Percentiles rank a stretch among this genome's conserved stretches.
phyloP scores from a whole-genome alignment of 1,140 invertebrate species.

The Oedothorax gibbosus region DNA sequence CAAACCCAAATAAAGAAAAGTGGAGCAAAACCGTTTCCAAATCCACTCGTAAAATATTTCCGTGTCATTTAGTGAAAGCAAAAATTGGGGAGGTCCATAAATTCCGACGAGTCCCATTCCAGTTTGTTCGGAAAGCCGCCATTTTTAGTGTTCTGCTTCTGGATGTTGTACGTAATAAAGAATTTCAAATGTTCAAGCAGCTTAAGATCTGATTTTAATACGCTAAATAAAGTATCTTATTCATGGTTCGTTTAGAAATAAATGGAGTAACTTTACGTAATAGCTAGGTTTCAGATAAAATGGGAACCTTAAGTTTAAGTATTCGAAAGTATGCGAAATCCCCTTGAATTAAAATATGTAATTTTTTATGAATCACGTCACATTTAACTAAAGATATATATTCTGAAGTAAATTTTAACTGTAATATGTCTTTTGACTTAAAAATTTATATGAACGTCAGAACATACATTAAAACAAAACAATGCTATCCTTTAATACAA shows the following conservation, averaged over 20 bases:
- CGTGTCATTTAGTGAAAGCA: conserved; percentile 47
- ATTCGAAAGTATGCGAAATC: too few relatives aligned
- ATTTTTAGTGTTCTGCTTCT: not conserved
- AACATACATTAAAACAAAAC: too few relatives aligned
- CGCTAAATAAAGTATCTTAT: conserved; percentile 3
- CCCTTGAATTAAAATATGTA: too few relatives aligned
- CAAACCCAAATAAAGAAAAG: not conserved
- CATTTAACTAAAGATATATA: too few relatives aligned
- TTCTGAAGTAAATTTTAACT: too few relatives aligned
- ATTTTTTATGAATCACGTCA: too few relatives aligned
- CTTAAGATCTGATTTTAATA: not conserved
- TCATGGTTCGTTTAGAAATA: not conserved
- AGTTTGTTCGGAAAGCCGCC: not conserved
- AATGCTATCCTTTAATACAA: too few relatives aligned
- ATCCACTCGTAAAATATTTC: conserved; percentile 56
- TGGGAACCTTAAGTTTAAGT: too few relatives aligned
- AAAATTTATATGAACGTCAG: too few relatives aligned
- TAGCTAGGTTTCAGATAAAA: too few relatives aligned
- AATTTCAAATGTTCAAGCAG: not conserved
- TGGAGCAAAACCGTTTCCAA: conserved; percentile 13
- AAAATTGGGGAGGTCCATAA: conserved; percentile 36
- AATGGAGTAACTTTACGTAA: not conserved
- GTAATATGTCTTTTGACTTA: too few relatives aligned
- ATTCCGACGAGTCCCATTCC: not conserved
- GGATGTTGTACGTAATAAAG: not conserved